Percentiles rank a stretch among this genome's conserved stretches.
Evolutionary conservation across 2,888 invertebrate genomes (phyloP).

Genomic region (Habroteleia sp.): DNA sequence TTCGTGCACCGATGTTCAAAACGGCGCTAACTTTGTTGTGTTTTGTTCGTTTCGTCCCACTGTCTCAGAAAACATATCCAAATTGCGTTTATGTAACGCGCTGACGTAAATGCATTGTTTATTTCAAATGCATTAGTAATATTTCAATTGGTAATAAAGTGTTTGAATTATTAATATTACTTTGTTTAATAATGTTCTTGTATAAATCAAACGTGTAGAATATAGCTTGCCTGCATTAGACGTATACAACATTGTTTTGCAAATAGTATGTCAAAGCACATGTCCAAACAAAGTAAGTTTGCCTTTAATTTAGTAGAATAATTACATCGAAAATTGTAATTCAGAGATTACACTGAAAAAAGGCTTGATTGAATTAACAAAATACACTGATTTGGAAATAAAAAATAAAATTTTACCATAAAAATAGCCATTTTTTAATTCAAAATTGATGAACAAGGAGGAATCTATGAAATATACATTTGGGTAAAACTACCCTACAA

Average conservation of each 20-base stretch:
- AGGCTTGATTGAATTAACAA: too few species aligned
- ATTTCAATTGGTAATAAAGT: conserved; percentile 45
- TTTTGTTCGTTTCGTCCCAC: too few species aligned
- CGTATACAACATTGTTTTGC: conserved; percentile 34
- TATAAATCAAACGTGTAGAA: conserved; percentile 22
- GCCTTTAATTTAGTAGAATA: not conserved
- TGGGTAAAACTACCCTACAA: too few species aligned
- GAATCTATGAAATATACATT: too few species aligned
- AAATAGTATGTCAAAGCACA: conserved; percentile 26
- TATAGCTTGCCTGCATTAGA: conserved; percentile 42
- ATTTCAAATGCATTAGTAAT: conserved; percentile 16
- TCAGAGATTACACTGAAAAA: too few species aligned
- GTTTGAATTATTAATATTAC: conserved; percentile 50
- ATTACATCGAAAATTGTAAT: not conserved
- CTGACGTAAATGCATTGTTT: conserved; percentile 39
- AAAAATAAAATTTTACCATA: too few species aligned
- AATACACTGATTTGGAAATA: too few species aligned
- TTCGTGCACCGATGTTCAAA: conserved; percentile 1
- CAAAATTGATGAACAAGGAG: too few species aligned
- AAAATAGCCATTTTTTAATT: too few species aligned
- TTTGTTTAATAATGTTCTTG: conserved; percentile 22
- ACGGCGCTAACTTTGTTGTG: not conserved
- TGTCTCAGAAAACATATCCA: too few species aligned
- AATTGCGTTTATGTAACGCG: conserved; percentile 15
- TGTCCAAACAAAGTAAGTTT: conserved; percentile 41